Base-by-base conservation (phyloP, 2,888 invertebrate genomes). In the Habroteleia sp. region DNA sequence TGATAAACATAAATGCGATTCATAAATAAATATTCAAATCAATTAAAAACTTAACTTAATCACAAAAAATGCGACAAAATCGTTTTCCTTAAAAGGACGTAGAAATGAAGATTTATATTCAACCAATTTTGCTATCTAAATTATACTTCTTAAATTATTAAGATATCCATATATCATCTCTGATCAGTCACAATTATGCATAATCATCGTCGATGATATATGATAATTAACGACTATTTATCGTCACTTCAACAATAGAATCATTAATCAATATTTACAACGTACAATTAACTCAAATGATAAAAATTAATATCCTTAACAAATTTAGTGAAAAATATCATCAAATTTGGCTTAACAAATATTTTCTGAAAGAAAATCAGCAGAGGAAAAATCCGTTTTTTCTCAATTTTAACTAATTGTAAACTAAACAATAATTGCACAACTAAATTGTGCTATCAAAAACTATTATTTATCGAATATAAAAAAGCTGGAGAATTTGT, bases 151-250 rank as follows among this genome's bases (percentile, higher is more conserved):
- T 1, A 5, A 46, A 42, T 42, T 17, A 56, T 72, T 48, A 56
- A 63, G 29, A 1, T 8, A 56, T 56, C 16, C 48, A 72, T 63
- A 31, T 2, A 63, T 69, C 69, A 69, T 63, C 39, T 16, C 13
- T 44, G 27, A 41, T 54, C 54, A 37, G 27, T 62, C 39, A 17
- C 29, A 44, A 52, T 71, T 48, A 46, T 71, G 62, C 71, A 48
- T 41, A 71, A 44, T 71, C 71, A 71, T 54, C 25, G 46, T 54
- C 27, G 39, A 62, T 62, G 20, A 62, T 46, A 56, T 35, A 58
- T 35, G 48, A 27, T 58, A 68, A 54, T 62, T 46, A 62, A 71
- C 39, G 13, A 25, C 42, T 17, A 37, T 69, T 68, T 58, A 50
- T 68, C 50, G 48, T 54, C 37, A 52, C 44, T 62, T 48, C 29